Conservation (phyloP, 35 echinoderm and acorn worm genomes). For the Nesometra sesokonis region DNA sequence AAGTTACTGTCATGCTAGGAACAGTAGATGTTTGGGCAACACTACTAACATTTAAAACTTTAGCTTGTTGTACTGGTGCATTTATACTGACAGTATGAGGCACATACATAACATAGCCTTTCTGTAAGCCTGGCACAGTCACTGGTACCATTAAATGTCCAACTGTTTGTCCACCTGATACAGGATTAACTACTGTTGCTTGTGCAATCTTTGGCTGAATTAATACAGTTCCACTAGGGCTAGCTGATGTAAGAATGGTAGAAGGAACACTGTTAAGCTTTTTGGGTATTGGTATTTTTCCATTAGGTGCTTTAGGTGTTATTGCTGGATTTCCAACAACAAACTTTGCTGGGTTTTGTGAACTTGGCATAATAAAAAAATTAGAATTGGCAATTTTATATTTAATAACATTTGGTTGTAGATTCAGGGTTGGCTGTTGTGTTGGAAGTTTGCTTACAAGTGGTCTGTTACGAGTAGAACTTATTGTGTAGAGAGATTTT, state of each 20-base stretch:
- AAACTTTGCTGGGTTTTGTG: not conserved
- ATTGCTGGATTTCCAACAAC: not conserved
- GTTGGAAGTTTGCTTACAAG: not conserved
- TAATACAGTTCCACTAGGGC: too few species aligned
- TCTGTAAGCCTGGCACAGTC: not conserved
- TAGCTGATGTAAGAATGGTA: not conserved
- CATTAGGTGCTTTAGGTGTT: not conserved
- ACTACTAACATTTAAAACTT: not conserved
- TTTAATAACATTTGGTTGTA: not conserved
- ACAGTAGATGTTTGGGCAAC: not conserved
- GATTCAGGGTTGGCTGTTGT: not conserved
- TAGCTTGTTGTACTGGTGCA: not conserved
- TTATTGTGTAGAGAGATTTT: not conserved
- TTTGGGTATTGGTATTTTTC: not conserved
- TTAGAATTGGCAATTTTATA: not conserved
- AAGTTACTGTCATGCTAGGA: too few species aligned
- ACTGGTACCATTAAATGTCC: not conserved
- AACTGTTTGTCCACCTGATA: not conserved
- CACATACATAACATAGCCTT: not conserved
- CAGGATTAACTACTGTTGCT: too few species aligned
- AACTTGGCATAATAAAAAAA: not conserved
- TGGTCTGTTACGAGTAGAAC: not conserved
- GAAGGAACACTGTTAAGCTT: not conserved
- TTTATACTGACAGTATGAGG: not conserved
- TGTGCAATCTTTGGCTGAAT: too few species aligned